Conservation (phyloP, 2,888 invertebrate species). For the Branchipolynoe longqiensis region DNA sequence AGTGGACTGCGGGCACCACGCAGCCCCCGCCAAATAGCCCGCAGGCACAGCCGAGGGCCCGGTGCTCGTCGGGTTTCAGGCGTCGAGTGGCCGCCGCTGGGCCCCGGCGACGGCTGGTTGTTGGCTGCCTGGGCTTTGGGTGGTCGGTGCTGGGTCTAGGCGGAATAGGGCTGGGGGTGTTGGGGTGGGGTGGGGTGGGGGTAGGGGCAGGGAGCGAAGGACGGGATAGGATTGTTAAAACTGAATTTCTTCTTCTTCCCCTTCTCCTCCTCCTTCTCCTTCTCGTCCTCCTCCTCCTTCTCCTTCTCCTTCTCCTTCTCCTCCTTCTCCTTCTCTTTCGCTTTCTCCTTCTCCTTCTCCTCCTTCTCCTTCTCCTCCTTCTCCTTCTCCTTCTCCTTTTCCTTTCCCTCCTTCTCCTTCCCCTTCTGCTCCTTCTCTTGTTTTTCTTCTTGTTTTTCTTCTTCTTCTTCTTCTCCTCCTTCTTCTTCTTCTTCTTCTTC, state of each 20-base stretch:
- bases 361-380: neutral
- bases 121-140: too few species aligned
- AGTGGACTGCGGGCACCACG: constrained; percentile 42
- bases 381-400: neutral
- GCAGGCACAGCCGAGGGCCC: constrained; percentile 41
- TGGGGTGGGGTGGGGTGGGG: too few species aligned
- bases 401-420: neutral
- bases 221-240: too few species aligned
- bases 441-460: too few species aligned
- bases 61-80: constrained; percentile 34
- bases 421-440: neutral
- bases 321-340: neutral
- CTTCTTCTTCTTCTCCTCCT: neutral
- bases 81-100: neutral
- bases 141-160: too few species aligned
- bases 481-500: neutral
- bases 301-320: neutral
- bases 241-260: neutral
- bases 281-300: neutral
- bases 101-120: neutral
- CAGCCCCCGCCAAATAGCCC: constrained; percentile 36
- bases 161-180: too few species aligned
- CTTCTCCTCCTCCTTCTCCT: constrained; percentile 1
- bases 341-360: neutral
- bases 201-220: too few species aligned